Base-by-base conservation (phyloP, 2,113 vertebrate genomes). In the Pollachius pollachius region DNA sequence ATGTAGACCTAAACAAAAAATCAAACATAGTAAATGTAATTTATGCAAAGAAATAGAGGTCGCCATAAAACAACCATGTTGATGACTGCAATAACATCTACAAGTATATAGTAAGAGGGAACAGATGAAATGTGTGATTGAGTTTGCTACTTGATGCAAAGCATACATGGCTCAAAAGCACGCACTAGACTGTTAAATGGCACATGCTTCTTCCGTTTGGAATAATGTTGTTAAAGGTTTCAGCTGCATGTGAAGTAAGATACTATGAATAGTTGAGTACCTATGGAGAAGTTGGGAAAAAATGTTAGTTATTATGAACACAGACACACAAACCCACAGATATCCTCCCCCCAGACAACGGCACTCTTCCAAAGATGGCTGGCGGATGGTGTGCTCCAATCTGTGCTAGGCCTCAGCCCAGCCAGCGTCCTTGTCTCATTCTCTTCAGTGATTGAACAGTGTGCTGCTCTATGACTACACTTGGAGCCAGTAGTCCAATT, bases 1-100 rank as follows among this genome's bases (percentile, higher is more conserved):
- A 80, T 59, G 65, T 12, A 72, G 30, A 71, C 67, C 72, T 68
- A 63, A 69, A 61, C 59, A 83, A 76, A 84, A 80, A 82, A 84
- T 65, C 80, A 81, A 78, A 25, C 8, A 60, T 37, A 63, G 18
- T 67, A 69, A 72, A 77, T 71, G 37, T 15, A 58, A 15, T 81
- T 81, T 62, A 72, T 52, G n/a, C 23, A 60, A 66, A 11, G 65
- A 75, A 18, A 15, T 17, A 63, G 27, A 76, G 41, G 59, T 60
- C 66, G 30, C 30, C 74, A 77, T 78, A 78, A 76, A 78, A 78
- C 73, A 80, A 41, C 8, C n/a, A 62, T 54, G 65, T 67, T 71
- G 67, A 80, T 66, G 62, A 75, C 52, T 1, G 1, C 41, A 73
- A 74, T 67, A 74, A 72, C 59, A 80, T 74, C 27, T 69, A 79